phyloP scores from a whole-genome alignment of 2,113 vertebrate species.

The Pedetes capensis region DNA sequence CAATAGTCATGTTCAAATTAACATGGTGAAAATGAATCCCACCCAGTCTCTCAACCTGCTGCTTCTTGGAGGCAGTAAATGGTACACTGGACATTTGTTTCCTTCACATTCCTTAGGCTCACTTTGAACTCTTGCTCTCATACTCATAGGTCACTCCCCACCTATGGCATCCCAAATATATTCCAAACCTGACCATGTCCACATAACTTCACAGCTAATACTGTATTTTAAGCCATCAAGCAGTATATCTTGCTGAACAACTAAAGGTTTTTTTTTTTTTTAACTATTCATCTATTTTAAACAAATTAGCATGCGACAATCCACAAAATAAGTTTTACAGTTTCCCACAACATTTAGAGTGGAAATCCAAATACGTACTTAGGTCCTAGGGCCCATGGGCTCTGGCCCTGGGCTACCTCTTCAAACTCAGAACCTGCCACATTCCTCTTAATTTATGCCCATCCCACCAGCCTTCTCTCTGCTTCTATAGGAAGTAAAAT shows the following conservation, averaged over 20 bases:
- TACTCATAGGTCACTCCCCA: background rate
- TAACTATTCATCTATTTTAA: background rate
- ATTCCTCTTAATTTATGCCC: background rate
- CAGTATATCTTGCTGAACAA: background rate
- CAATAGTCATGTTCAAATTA: background rate
- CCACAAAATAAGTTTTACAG: background rate
- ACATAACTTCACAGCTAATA: background rate
- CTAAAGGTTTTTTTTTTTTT: background rate
- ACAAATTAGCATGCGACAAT: background rate
- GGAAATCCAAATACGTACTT: background rate
- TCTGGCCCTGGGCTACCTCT: accelerated
- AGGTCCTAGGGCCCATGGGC: too few relatives aligned
- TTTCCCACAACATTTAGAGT: background rate
- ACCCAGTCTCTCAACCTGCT: background rate
- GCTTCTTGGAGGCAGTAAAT: background rate
- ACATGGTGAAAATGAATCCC: background rate
- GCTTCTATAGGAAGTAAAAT: background rate
- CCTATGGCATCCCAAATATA: background rate
- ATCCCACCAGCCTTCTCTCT: background rate
- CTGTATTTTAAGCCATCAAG: background rate
- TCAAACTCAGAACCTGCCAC: background rate
- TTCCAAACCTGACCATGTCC: background rate
- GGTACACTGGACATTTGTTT: accelerated
- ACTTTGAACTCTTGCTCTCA: background rate
- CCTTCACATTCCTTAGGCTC: background rate